A percentile compares a stretch with the other conserved stretches of the same genome.
phyloP scores from a whole-genome alignment of 1,140 invertebrate genomes.

The Dryas iulia region DNA sequence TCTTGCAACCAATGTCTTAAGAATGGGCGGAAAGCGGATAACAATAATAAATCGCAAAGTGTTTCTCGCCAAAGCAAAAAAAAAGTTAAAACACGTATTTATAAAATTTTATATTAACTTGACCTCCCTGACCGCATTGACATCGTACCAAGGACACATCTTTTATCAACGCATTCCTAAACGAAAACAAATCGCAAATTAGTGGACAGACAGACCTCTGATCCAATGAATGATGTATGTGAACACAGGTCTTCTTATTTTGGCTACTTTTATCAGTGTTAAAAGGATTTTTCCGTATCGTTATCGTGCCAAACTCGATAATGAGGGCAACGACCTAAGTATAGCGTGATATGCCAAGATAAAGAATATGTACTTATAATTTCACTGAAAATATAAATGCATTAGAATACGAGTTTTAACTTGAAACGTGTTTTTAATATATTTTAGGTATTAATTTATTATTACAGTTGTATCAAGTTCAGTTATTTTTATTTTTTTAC shows the following conservation, averaged over 20 bases:
- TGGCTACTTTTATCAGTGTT: slow-evolving; percentile 53
- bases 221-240: background rate
- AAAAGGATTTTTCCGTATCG: slow-evolving; percentile 71
- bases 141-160: slow-evolving; percentile 42
- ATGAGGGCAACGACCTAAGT: slow-evolving; percentile 62
- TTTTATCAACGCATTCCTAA: slow-evolving; percentile 25
- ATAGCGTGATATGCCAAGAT: slow-evolving; percentile 57
- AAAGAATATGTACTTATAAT: slow-evolving; percentile 37
- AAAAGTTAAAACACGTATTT: background rate
- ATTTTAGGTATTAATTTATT: background rate
- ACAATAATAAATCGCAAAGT: too few species aligned
- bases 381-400: slow-evolving; percentile 23
- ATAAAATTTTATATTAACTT: background rate
- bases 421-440: background rate
- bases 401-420: slow-evolving; percentile 13
- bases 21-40: too few species aligned
- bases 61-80: background rate
- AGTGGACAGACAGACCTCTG: slow-evolving; percentile 2
- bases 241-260: slow-evolving; percentile 37
- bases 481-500: too few species aligned
- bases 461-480: too few species aligned
- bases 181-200: slow-evolving; percentile 28
- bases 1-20: too few species aligned
- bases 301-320: slow-evolving; percentile 67
- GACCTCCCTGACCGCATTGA: slow-evolving; percentile 47